Evolutionary conservation across 2,888 invertebrate species (phyloP).

Genomic region (Leptodirus hochenwartii): DNA sequence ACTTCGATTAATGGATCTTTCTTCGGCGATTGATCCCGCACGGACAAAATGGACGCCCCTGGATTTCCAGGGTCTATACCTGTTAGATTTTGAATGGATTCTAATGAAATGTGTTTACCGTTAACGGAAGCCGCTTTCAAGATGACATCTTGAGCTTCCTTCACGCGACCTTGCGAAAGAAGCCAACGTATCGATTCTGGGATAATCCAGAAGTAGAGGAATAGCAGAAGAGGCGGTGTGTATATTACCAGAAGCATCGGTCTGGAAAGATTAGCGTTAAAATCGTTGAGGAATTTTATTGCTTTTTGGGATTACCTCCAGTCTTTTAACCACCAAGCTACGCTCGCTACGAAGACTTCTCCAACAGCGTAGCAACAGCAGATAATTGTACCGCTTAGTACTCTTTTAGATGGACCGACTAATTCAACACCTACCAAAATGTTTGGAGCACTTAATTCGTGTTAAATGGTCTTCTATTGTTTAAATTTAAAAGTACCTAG

Average conservation of each 20-base stretch:
- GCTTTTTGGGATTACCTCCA: conserved; percentile 36
- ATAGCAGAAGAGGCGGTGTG: conserved; percentile 43
- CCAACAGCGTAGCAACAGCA: conserved; percentile 55
- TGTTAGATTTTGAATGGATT: conserved; percentile 19
- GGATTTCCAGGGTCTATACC: conserved; percentile 7
- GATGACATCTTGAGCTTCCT: conserved; percentile 37
- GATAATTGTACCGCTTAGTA: conserved; percentile 50
- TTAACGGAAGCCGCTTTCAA: conserved; percentile 44
- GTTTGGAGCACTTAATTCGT: background rate
- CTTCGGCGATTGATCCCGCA: conserved; percentile 10
- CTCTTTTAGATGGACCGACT: conserved; percentile 53
- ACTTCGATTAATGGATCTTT: conserved; percentile 25
- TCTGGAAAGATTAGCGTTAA: conserved; percentile 13
- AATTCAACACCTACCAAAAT: conserved; percentile 47
- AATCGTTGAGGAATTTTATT: background rate
- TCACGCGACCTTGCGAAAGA: conserved; percentile 36
- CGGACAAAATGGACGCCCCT: conserved; percentile 10
- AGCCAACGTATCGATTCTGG: conserved; percentile 67
- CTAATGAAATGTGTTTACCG: conserved; percentile 22
- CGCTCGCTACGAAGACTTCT: conserved; percentile 42
- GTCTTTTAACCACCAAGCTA: conserved; percentile 45
- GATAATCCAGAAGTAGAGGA: conserved; percentile 46
- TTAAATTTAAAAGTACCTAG: conserved; percentile 36
- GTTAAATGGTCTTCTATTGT: conserved; percentile 5
- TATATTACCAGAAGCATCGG: conserved; percentile 32